Base-by-base conservation (phyloP, 2,797 vertebrate species). In the Neopelma chrysocephalum region DNA sequence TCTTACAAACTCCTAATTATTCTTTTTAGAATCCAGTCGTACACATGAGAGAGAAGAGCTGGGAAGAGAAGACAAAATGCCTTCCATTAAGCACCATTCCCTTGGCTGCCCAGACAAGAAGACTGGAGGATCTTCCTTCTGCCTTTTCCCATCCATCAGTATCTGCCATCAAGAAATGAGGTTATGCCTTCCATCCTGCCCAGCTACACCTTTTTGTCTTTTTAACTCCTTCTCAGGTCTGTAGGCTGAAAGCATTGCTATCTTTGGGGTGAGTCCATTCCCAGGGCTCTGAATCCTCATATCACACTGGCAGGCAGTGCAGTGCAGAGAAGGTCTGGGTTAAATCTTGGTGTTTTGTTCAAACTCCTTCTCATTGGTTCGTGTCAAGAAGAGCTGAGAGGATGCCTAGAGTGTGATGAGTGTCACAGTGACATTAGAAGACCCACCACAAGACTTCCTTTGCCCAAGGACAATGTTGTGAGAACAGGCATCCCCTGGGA, bases 21-120 rank as follows among this genome's bases (percentile, higher is more conserved):
- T 90, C 13, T 23, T 26, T 36, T 61, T 48, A 51, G 34, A 82
- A 82, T 76, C 22, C 15, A 43, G 38, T 56, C 16, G 9, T 4
- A 19, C 9, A 4, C 0, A 0, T 40, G 62, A 57, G 69, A 86
- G 40, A 42, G 43, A 84, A 82, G 42, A 87, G 22, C 17, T 58
- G 42, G 31, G 6, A 42, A 29, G 0, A 0, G 54, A 75, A 86
- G 32, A 23, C 27, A 64, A 73, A 80, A 38, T n/a, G 9, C 0
- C 0, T 48, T 86, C 15, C 26, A 8, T 64, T 71, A 43, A 36
- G 57, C 32, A 45, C 20, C 0, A 0, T 31, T 86, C 32, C 32
- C 0, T 0, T 34, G 27, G 12, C 27, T 87, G 38, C 17, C 43
- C 38, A 9, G 32, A 50, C 18, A 45, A 53, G 53, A 48, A 66